A percentile compares a stretch with the other conserved stretches of the same genome.
These are phyloP conservation scores for Poecilus cupreus DNA, from an alignment of 2,888 invertebrate genomes.

Conservation along the genomic window DNA sequence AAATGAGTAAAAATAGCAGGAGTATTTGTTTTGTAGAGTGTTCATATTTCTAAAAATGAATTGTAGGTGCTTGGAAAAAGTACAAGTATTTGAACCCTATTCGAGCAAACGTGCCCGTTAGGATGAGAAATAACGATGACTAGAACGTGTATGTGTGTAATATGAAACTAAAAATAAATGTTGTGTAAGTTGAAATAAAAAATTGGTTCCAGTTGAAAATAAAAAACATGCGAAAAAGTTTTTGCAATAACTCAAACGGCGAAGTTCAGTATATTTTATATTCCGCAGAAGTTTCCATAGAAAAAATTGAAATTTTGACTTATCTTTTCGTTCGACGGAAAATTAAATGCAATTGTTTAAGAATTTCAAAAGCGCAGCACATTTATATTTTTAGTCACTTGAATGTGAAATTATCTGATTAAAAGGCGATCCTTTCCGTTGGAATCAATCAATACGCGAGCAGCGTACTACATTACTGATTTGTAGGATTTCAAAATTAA, in stretches of 20 bases:
- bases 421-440: background rate
- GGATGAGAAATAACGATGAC: conserved; percentile 15
- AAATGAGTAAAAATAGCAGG: background rate
- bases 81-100: conserved; percentile 5
- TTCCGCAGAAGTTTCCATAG: conserved; percentile 11
- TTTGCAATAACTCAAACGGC: conserved; percentile 40
- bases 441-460: conserved; percentile 8
- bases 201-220: conserved; percentile 29
- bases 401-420: no score
- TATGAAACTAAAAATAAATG: conserved; percentile 42
- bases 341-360: conserved; percentile 21
- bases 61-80: background rate
- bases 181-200: conserved; percentile 29
- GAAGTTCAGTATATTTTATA: conserved; percentile 40
- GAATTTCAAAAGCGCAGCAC: no score
- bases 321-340: conserved; percentile 12
- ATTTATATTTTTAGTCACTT: no score
- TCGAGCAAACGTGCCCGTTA: background rate
- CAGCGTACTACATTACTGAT: background rate
- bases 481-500: conserved; percentile 12
- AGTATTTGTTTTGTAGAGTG: conserved; percentile 17
- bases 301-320: conserved; percentile 34
- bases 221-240: conserved; percentile 38
- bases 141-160: conserved; percentile 28
- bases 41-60: background rate